Conservation (phyloP, 92 coral and sea anemone species). For the Paragorgia papillata region DNA sequence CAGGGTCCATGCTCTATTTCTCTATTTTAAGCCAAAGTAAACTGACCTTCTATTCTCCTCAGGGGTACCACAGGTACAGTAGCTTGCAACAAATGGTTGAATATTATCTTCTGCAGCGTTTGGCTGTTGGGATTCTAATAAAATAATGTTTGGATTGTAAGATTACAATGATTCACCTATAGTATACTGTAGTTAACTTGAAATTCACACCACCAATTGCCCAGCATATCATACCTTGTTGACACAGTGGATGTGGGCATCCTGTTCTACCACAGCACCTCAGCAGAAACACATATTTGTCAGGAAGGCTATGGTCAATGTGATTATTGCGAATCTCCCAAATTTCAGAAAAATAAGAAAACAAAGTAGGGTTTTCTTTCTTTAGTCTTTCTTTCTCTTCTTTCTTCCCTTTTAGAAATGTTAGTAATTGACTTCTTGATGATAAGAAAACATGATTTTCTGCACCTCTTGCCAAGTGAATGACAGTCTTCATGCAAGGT, state of each 20-base stretch:
- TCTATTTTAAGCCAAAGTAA: too few species aligned
- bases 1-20: too few species aligned
- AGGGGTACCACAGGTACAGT: slow-evolving; percentile 12
- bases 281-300: slow-evolving; percentile 46
- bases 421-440: too few species aligned
- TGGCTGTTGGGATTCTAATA: slow-evolving; percentile 4
- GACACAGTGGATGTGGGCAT: slow-evolving; percentile 55
- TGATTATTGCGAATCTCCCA: too few species aligned
- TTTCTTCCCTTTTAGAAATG: too few species aligned
- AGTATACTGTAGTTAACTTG: background rate
- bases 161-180: background rate
- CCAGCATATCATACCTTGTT: slow-evolving; percentile 24
- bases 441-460: too few species aligned
- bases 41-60: slow-evolving; percentile 14
- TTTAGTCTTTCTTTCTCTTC: too few species aligned
- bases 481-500: too few species aligned
- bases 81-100: slow-evolving; percentile 7
- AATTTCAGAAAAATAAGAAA: too few species aligned
- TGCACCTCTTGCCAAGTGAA: too few species aligned
- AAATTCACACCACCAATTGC: slow-evolving; percentile 21
- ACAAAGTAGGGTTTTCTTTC: too few species aligned
- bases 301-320: too few species aligned
- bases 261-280: slow-evolving; percentile 50
- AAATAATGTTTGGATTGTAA: background rate
- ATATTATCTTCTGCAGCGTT: background rate